Percentiles rank a stretch among this genome's conserved stretches.
These are phyloP conservation scores for Phymatocera aterrima DNA, from an alignment of 2,888 invertebrate species.

Conservation along the genomic window DNA sequence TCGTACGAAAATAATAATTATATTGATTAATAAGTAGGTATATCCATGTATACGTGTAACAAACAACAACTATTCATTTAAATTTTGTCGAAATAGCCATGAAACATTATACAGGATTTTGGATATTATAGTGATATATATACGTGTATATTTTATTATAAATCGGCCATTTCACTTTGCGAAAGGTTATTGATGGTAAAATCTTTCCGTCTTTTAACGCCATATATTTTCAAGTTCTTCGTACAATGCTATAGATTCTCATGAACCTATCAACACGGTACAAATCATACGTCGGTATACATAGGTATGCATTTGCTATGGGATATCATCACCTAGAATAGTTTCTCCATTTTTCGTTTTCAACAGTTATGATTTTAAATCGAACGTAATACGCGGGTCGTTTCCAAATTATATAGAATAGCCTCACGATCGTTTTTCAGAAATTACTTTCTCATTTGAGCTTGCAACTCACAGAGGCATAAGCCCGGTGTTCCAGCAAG, in stretches of 20 bases:
- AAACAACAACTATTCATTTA: slow-evolving; percentile 26
- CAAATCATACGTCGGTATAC: slow-evolving; percentile 33
- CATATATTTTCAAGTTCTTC: slow-evolving; percentile 26
- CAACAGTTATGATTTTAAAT: slow-evolving; percentile 32
- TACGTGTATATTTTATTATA: not conserved
- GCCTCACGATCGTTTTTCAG: slow-evolving; percentile 4
- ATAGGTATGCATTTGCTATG: not conserved
- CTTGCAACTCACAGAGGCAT: slow-evolving; percentile 52
- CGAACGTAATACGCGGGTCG: slow-evolving; percentile 26
- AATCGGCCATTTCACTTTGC: not conserved
- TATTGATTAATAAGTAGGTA: not conserved
- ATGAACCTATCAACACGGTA: slow-evolving; percentile 40
- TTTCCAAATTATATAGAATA: slow-evolving; percentile 32
- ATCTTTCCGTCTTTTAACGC: not conserved
- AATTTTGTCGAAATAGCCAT: slow-evolving; percentile 32
- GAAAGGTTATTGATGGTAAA: slow-evolving; percentile 3
- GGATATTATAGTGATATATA: slow-evolving; percentile 22
- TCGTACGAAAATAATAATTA: slow-evolving; percentile 1
- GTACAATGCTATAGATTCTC: slow-evolving; percentile 19
- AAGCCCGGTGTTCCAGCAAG: slow-evolving; percentile 48
- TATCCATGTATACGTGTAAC: slow-evolving; percentile 18
- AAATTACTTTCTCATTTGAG: slow-evolving; percentile 39
- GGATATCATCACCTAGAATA: slow-evolving; percentile 11
- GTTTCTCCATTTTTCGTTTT: not conserved
- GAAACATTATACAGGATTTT: slow-evolving; percentile 28